Evolutionary conservation across 1,140 invertebrate species (phyloP).

Genomic region (Neotoxoptera formosana): DNA sequence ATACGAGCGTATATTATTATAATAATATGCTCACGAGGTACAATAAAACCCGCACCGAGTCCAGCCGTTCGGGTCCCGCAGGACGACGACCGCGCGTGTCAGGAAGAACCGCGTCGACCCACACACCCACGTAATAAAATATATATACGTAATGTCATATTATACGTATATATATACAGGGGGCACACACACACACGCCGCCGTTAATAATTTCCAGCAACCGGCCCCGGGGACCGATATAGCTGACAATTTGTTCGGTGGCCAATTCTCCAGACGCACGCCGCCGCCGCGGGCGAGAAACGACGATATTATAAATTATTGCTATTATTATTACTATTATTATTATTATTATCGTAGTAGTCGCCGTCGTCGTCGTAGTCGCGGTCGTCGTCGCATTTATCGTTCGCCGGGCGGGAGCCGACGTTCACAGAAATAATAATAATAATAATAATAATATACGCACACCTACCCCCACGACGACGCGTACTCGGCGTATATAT

Average conservation of each 20-base stretch:
- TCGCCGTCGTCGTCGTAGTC: not conserved
- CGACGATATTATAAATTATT: not conserved
- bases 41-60: not conserved
- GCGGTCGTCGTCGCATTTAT: slow-evolving; percentile 20
- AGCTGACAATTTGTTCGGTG: slow-evolving; percentile 55
- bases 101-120: not conserved
- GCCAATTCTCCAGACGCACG: slow-evolving; percentile 49
- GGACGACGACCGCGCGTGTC: not conserved
- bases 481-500: not conserved
- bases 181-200: not conserved
- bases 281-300: not conserved
- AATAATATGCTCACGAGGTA: not conserved
- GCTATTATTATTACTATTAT: slow-evolving; percentile 32
- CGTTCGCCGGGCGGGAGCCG: not conserved
- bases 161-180: no score
- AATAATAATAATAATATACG: not conserved
- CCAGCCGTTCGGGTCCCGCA: not conserved
- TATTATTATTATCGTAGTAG: not conserved
- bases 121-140: not conserved
- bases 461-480: not conserved
- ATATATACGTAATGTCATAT: no score
- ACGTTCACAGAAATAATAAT: no score
- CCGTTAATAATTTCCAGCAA: slow-evolving; percentile 51
- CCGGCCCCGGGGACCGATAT: slow-evolving; percentile 43
- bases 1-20: no score